Conservation (phyloP, 2,113 vertebrate species). For the Pseudopipra pipra region DNA sequence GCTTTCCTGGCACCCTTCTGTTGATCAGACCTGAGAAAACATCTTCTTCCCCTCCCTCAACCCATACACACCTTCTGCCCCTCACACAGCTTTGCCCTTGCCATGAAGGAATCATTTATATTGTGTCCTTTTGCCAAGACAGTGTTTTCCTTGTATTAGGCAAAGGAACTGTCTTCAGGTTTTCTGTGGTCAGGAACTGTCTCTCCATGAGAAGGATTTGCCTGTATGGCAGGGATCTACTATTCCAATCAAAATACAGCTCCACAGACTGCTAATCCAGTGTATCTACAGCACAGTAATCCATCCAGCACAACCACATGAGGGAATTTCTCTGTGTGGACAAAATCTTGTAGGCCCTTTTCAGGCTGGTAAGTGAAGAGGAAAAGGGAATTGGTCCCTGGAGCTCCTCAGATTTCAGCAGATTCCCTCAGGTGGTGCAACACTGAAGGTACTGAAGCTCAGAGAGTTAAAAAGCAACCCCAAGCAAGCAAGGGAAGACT, state of each 20-base stretch:
- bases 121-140: not conserved
- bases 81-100: not conserved
- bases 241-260: not conserved
- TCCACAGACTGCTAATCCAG: not conserved
- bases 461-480: not conserved
- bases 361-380: not conserved
- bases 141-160: not conserved
- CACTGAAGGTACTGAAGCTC: not conserved
- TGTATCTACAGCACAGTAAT: not conserved
- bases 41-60: not conserved
- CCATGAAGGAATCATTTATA: not conserved
- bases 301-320: not conserved
- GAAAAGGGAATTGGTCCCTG: not conserved
- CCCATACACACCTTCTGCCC: not conserved
- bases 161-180: not conserved
- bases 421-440: not conserved
- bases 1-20: not conserved
- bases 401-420: not conserved
- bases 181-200: not conserved
- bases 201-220: not conserved
- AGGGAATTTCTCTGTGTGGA: not conserved
- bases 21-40: not conserved
- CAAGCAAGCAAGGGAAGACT: not conserved
- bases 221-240: not conserved
- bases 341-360: not conserved